Base-by-base conservation (phyloP, 2,888 invertebrate species). In the Callyntrura guangdongensis region DNA sequence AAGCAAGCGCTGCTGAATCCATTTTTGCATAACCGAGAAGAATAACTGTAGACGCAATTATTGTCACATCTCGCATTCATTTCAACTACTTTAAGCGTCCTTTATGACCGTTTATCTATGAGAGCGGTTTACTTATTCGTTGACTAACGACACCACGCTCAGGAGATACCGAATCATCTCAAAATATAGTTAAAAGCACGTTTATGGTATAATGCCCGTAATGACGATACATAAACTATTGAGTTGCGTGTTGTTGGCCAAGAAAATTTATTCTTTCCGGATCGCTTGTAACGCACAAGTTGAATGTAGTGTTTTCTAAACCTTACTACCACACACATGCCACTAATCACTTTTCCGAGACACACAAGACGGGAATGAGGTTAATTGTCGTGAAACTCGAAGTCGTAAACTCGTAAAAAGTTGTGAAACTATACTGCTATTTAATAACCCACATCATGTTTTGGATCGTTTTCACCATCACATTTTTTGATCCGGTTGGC, bases 31-130 rank as follows among this genome's bases (percentile, higher is more conserved):
- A 69, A 47, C 6, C 36, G 77, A 53, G 11, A 61, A 25, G 53
- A 53, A 45, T 25, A 84, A 67, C 53, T 84, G 77, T 53, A 53
- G 45, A 25, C 45, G 17, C 67, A 77, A 49, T 72, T 36, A 79
- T 25, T 67, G 22, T 88, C 61, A 82, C 87, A 81, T 56, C 61
- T 45, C 25, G 82, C 17, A 59, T 25, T 8, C 88, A 88, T 88
- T 72, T 88, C 88, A 88, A 82, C 56, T 47, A 22, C 8, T 83
- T 49, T n/a, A n/a, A 81, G 36, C 64, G 53, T 77, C 22, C 64
- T 22, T 72, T 20, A 8, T 17, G n/a, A 77, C 22, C 22, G 22
- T 27, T 74, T 36, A 22, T 22, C 22, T 25, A 77, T 14, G 22
- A 49, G 22, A 22, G 0, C 14, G 11, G 14, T 49, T 25, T 22